Evolutionary conservation across 1,140 invertebrate species (phyloP), one percentile per base, ranked within the genome.

Genomic region (Andrena cerasifolii): DNA sequence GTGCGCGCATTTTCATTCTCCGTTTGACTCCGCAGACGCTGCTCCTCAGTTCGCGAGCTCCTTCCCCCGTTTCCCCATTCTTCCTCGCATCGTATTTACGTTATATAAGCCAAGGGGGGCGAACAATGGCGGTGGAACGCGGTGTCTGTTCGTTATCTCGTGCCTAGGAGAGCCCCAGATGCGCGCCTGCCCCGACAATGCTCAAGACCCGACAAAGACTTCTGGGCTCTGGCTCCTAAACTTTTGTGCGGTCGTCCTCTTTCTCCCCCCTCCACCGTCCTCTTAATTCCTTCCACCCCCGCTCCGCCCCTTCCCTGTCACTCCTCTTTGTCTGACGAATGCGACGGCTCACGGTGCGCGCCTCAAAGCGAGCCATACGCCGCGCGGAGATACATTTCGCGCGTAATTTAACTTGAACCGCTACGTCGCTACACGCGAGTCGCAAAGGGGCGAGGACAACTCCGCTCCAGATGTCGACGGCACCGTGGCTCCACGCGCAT

Each of bases 101-200:
- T 58, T 45, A 71, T 26, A 59, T 33, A 71, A 71, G 28, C 68
- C 8, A n/a, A n/a, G n/a, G 5, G 28, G 26, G 7, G 56, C 16
- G 0, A 5, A 33, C 40, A 71, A 71, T 61, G 58, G 40, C 7
- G 14, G 18, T 7, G n/a, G 24, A 24, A 14, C 26, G 3, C 18
- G 18, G 40, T 47, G 72, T 56, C 62, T 75, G 61, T 56, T 74
- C 71, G 71, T 74, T 74, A 74, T 74, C 71, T 43, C 36, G 61
- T 5, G 26, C 6, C 31, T 14, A 10, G 68, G 21, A 47, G 36
- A 61, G 56, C n/a, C 8, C 56, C 49, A 66, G 62, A 45, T 56
- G 62, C 72, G 14, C n/a, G n/a, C n/a, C n/a, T n/a, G 7, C 49
- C 24, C 24, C 31, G 54, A 76, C 65, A 58, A 76, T 59, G 54